phyloP scores from a whole-genome alignment of 2,888 invertebrate species.

The Sphaeridia pumilis region DNA sequence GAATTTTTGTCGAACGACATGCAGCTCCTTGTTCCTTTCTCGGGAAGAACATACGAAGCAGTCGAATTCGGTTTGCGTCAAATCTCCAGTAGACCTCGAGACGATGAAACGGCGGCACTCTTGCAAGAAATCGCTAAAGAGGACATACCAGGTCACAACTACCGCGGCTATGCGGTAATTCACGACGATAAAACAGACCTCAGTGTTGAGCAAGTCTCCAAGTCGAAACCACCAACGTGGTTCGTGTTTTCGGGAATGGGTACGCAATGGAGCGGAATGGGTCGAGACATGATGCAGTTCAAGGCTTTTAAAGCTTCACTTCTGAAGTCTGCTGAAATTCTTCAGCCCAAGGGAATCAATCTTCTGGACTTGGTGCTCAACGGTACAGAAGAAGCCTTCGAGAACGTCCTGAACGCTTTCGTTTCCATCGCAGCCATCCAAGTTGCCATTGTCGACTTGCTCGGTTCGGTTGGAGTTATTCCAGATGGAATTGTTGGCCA shows the following conservation, averaged over 20 bases:
- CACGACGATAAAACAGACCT: not conserved
- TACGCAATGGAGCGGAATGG: constrained; percentile 50
- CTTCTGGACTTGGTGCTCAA: constrained; percentile 64
- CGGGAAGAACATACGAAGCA: constrained; percentile 9
- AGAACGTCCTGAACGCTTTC: constrained; percentile 77
- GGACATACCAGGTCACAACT: constrained; percentile 7
- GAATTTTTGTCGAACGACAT: constrained; percentile 38
- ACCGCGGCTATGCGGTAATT: constrained; percentile 7
- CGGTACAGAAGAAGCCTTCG: constrained; percentile 63
- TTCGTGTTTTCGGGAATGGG: constrained; percentile 51
- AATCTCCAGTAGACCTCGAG: constrained; percentile 40
- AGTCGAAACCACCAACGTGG: constrained; percentile 54
- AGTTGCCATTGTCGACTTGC: constrained; percentile 79
- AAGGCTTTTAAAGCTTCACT: constrained; percentile 55
- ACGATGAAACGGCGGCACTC: constrained; percentile 5
- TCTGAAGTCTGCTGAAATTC: constrained; percentile 57
- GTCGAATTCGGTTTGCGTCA: constrained; percentile 2
- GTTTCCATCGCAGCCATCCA: constrained; percentile 77
- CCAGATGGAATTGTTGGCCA: constrained; percentile 95
- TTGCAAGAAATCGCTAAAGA: constrained; percentile 9
- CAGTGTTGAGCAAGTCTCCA: not conserved
- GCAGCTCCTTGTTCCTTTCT: constrained; percentile 3
- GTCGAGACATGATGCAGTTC: constrained; percentile 43
- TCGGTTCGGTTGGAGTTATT: constrained; percentile 58
- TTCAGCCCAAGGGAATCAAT: constrained; percentile 67